Base-by-base conservation (phyloP, 2,113 vertebrate genomes). In the human (Homo sapiens) region DNA sequence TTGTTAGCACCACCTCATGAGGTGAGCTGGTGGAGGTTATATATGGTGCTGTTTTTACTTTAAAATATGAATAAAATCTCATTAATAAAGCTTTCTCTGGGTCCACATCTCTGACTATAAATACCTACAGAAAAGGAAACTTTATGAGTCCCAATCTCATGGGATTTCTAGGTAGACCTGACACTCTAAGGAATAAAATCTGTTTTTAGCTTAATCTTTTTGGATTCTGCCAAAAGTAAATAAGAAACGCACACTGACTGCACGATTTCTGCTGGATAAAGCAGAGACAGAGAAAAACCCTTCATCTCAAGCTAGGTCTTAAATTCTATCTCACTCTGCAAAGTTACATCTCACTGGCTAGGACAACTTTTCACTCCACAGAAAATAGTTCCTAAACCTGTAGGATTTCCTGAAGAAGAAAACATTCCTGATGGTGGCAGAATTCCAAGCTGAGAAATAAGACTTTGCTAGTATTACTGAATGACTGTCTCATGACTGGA, bases 151-250 rank as follows among this genome's bases (percentile, higher is more conserved):
- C n/a, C 75, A 76, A 11, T 64, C 55, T 52, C 87, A 82, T 52
- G n/a, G 78, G 20, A 93, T 91, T 40, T 79, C 12, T 38, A 57
- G 52, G 22, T 83, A 83, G 78, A 43, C 43, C 55, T 8, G 23
- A 86, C 73, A 61, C 18, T 72, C 72, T 87, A 45, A 78, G 70
- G 92, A 96, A 90, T 82, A 59, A 97, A 95, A 59, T 88, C 50
- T 55, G 38, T 64, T 90, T 95, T 87, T 38, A 91, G 55, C 20
- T 83, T 68, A 94, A 83, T 76, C 35, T 38, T 90, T 75, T 82
- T 94, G 40, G 52, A 87, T 4, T 73, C 52, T 82, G 38, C 45
- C 43, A 94, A 95, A 92, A 94, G 64, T 73, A 80, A 97, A 78
- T 32, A 95, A 82, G 20, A 83, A 80, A 30, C 40, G 13, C n/a